phyloP scores from a whole-genome alignment of 2,113 vertebrate species.

The Chamaea fasciata region DNA sequence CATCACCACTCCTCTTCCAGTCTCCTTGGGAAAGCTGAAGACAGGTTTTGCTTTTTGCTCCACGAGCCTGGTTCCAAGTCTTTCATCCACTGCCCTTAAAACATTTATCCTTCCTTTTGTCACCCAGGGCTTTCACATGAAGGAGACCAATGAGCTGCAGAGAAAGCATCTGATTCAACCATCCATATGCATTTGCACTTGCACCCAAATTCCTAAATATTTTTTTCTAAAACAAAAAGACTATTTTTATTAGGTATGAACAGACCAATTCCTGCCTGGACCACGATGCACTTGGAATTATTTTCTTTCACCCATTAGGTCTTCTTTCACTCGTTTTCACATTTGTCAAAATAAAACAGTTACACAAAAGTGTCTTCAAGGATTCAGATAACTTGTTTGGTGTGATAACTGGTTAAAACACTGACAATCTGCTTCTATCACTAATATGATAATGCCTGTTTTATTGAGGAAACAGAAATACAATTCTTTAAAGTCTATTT shows the following conservation, averaged over 20 bases:
- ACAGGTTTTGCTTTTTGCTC: background rate
- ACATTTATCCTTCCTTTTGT: background rate
- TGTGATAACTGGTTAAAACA: background rate
- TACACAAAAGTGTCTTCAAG: background rate
- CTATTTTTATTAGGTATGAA: background rate
- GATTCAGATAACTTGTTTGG: background rate
- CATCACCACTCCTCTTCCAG: background rate
- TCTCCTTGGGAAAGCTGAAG: background rate
- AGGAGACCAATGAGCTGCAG: background rate
- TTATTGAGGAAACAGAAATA: background rate
- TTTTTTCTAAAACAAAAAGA: background rate
- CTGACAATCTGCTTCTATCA: background rate
- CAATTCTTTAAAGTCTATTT: background rate
- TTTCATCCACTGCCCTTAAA: background rate
- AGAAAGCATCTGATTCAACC: background rate
- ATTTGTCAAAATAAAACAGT: background rate
- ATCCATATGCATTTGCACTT: background rate
- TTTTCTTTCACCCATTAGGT: background rate
- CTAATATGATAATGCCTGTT: background rate
- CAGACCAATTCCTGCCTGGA: background rate
- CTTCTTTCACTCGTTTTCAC: background rate
- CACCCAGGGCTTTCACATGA: background rate
- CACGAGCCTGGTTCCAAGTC: background rate
- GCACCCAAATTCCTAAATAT: rapidly evolving
- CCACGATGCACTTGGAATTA: background rate